Evolutionary conservation across 2,113 vertebrate genomes (phyloP), one percentile per base, ranked within the genome.

Genomic region (Morone saxatilis): DNA sequence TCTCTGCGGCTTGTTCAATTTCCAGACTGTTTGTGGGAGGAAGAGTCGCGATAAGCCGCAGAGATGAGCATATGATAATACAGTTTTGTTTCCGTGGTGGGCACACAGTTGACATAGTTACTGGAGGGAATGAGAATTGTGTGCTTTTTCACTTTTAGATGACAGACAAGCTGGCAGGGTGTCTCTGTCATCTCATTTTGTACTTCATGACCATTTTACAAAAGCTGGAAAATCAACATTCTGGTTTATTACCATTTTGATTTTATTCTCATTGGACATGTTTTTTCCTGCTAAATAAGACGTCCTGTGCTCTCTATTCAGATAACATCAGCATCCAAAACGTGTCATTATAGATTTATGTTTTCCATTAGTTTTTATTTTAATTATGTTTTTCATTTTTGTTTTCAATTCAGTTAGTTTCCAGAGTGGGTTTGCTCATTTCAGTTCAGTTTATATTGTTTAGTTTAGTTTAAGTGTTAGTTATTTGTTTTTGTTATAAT

Each of bases 31-130:
- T 79, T 78, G 77, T 60, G 43, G 45, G 78, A 56, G 71, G 59
- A 45, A 6, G 20, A 31, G 79, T 53, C 63, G 38, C 5, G 67
- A 71, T 69, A 74, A 81, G 76, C 69, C 66, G 6, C 19, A 0
- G 12, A 81, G 80, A 88, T 83, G 79, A 76, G 73, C 17, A 8
- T 68, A 74, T 81, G 87, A 85, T 85, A 90, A 88, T 84, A 53
- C 7, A 25, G 66, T 40, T 86, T 80, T 62, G 59, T 68, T 65
- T 57, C 45, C 45, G 68, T 7, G 20, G 71, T 41, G 20, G 40
- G 45, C 31, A 59, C 2, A 36, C 38, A 36, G 69, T 70, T n/a
- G 16, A 56, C 38, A 8, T 51, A 72, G 69, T 40, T 67, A 74
- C 43, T 70, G 75, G 43, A 62, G 62, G 47, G 72, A 81, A 86